Conservation (phyloP, 35 echinoderm and acorn worm species). For the Apostichopus parvimensis region DNA sequence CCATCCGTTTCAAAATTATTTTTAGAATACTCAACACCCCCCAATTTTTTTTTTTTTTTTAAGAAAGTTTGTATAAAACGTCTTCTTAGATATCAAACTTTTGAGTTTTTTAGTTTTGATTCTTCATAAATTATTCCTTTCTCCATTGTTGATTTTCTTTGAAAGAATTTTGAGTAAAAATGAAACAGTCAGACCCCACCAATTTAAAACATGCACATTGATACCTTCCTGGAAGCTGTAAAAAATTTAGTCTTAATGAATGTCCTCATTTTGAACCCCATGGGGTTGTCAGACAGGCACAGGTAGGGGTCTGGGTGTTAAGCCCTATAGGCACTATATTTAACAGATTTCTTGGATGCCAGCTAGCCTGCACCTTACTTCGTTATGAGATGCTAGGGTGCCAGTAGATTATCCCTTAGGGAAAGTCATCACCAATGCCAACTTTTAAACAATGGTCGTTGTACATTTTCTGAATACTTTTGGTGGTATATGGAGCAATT, state of each 20-base stretch:
- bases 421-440: neutral
- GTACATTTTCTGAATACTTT: too few species aligned
- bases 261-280: constrained; percentile 6
- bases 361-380: neutral
- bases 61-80: too few species aligned
- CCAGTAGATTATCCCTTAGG: neutral
- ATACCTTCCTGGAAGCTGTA: neutral
- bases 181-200: constrained; percentile 7
- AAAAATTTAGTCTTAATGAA: neutral
- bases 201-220: neutral
- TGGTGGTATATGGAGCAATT: too few species aligned
- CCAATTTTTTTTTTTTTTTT: too few species aligned
- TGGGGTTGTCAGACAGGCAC: constrained; percentile 14
- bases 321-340: constrained; percentile 4
- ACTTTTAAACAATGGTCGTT: neutral
- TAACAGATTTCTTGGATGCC: constrained; percentile 8
- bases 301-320: neutral
- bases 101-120: too few species aligned
- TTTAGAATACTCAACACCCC: too few species aligned
- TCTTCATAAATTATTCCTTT: neutral
- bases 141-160: neutral
- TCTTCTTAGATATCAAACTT: too few species aligned
- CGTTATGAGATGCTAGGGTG: neutral
- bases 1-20: too few species aligned
- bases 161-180: neutral